Conservation (phyloP, 2,113 vertebrate genomes). For the Xiphorhynchus elegans region DNA sequence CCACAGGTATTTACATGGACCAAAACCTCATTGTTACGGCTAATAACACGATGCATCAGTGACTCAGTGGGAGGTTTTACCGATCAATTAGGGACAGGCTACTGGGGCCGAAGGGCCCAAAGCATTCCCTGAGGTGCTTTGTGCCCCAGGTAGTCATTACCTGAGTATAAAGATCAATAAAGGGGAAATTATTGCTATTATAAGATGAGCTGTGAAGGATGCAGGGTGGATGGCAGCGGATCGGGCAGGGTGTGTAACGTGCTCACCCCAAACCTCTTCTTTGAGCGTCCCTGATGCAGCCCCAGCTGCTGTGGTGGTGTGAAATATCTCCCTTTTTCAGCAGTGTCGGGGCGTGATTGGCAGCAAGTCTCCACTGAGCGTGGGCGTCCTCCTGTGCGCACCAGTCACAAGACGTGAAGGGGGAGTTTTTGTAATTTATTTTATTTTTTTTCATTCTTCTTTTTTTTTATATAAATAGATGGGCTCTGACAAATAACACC, state of each 20-base stretch:
- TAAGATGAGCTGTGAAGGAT: constrained; percentile 12
- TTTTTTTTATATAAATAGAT: constrained; percentile 25
- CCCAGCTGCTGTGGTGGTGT: neutral
- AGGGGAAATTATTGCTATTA: constrained; percentile 45
- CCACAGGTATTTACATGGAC: constrained; percentile 55
- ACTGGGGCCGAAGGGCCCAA: neutral
- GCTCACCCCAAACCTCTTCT: constrained; percentile 29
- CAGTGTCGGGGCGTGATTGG: constrained; percentile 37
- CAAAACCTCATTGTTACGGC: constrained; percentile 37
- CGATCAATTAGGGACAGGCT: constrained; percentile 33
- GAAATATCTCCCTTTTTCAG: constrained; percentile 7
- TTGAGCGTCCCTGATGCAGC: neutral
- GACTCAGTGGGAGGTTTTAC: constrained; percentile 46
- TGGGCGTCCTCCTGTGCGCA: neutral
- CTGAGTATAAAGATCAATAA: constrained; percentile 49
- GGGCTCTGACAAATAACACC: constrained; percentile 39
- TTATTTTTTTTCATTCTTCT: neutral
- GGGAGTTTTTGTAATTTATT: neutral
- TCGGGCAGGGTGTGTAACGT: neutral
- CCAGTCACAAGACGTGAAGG: neutral
- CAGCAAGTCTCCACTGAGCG: constrained; percentile 2
- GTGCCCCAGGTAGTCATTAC: constrained; percentile 52
- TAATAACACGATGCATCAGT: constrained; percentile 33
- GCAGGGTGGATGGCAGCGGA: neutral
- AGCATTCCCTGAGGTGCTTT: constrained; percentile 28